Conservation (phyloP, 2,113 vertebrate genomes). For the Chauna torquata region DNA sequence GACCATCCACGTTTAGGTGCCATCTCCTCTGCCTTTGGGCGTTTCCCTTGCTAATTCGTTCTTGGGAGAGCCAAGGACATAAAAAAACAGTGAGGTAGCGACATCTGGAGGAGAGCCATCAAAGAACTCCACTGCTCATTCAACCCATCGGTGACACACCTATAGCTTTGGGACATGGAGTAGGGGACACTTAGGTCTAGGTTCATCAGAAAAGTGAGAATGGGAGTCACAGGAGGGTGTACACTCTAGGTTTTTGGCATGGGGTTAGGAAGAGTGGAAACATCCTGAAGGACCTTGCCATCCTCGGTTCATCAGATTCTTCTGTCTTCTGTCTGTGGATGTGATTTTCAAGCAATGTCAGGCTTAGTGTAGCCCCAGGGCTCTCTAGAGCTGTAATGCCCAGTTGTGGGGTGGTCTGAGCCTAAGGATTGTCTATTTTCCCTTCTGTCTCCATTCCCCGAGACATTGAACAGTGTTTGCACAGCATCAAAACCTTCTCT, state of each 20-base stretch:
- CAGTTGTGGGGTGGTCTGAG: not conserved
- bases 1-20: not conserved
- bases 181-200: accelerated
- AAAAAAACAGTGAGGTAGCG: not conserved
- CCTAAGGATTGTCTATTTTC: not conserved
- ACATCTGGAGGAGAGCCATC: not conserved
- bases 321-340: not conserved
- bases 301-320: not conserved
- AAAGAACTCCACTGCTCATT: not conserved
- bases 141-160: not conserved
- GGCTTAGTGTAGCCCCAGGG: not conserved
- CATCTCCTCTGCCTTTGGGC: not conserved
- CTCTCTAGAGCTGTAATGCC: not conserved
- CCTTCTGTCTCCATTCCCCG: not conserved
- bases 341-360: not conserved
- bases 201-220: not conserved
- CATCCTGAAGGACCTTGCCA: not conserved
- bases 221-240: not conserved
- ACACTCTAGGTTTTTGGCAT: not conserved
- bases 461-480: not conserved
- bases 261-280: not conserved
- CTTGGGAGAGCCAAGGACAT: not conserved
- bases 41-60: not conserved
- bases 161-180: not conserved
- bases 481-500: not conserved